Evolutionary conservation across 2,797 vertebrate genomes (phyloP), one percentile per base, ranked within the genome.

Genomic region (Chelidonichthys spinosus): DNA sequence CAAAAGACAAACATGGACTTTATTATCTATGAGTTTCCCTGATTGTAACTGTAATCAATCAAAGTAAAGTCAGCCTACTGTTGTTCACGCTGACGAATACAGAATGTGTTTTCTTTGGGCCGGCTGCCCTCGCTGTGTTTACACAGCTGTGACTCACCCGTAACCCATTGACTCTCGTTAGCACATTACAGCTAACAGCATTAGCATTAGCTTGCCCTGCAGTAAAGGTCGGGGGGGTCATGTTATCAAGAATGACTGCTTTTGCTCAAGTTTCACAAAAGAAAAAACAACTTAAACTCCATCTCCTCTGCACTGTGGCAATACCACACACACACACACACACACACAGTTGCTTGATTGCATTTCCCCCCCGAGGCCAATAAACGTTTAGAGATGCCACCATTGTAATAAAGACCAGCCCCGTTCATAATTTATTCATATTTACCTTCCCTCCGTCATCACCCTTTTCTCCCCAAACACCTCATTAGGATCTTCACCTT

Each of bases 401-500:
- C 72, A 7, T 60, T 66, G 72, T 68, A 36, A 72, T 33, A 55
- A 73, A 68, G 14, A 47, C 13, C 11, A 0, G 14, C 54, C 7
- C 13, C 14, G 55, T 71, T 74, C 40, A 50, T 73, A 67, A 64
- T 80, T 78, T 59, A 82, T 67, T 81, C 44, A 63, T 4, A 4
- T 69, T 75, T 47, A 71, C 58, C 13, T 11, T 36, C 60, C 33
- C 39, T 52, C 15, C 53, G 0, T 55, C 49, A 4, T 53, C 42
- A 50, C 64, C 11, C 60, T 62, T 67, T 72, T 62, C 7, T 59
- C 82, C 40, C 64, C 4, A 46, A 11, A 81, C 60, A 85, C 39
- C 76, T 82, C 13, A 6, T 86, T 86, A 82, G 17, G 14, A 50
- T 55, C 76, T 62, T 58, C 32, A 63, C 52, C 59, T 76, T 71